Base-by-base conservation (phyloP, 92 coral and sea anemone genomes). In the Micromussa lordhowensis region DNA sequence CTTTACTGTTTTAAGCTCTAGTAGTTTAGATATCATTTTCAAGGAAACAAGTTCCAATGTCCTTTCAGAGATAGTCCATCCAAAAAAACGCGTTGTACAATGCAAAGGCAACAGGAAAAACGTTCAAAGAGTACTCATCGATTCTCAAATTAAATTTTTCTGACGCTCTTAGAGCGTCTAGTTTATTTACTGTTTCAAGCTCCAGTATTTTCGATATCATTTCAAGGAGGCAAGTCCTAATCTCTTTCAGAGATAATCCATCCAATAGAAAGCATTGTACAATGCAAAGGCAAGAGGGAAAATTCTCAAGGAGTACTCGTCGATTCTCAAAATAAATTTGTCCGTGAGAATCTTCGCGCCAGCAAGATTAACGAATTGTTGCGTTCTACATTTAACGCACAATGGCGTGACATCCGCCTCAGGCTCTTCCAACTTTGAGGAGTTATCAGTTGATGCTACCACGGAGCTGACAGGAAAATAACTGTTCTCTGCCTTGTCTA, bases 101-200 rank as follows among this genome's bases (percentile, higher is more conserved):
- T 0, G 92, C 82, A 85, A 94, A 94, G 17, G 85, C 83, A 38
- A 94, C 74, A n/a, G 95, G 95, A 61, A 94, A 94, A 36, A 88
- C 44, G 34, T 69, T 90, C n/a, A 91, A 87, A 66, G 95, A 89
- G 78, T 90, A 90, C 61, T 90, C 88, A 48, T 94, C 96, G 28
- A 94, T 88, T 16, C 59, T 44, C 38, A 10, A 36, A 38, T 66
- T 66, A 28, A 66, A 82, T 5, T 16, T 14, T 36, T 82, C 44
- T 18, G 75, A n/a, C n/a, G n/a, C n/a, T n/a, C n/a, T n/a, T n/a
- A n/a, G n/a, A n/a, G n/a, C n/a, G n/a, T n/a, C n/a, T n/a, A n/a
- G n/a, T n/a, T n/a, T n/a, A n/a, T n/a, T n/a, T n/a, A n/a, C n/a
- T n/a, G n/a, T n/a, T n/a, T n/a, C n/a, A n/a, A n/a, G n/a, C n/a